Evolutionary conservation across 2,888 invertebrate genomes (phyloP), one percentile per base, ranked within the genome.

Genomic region (Spilarctia lutea): DNA sequence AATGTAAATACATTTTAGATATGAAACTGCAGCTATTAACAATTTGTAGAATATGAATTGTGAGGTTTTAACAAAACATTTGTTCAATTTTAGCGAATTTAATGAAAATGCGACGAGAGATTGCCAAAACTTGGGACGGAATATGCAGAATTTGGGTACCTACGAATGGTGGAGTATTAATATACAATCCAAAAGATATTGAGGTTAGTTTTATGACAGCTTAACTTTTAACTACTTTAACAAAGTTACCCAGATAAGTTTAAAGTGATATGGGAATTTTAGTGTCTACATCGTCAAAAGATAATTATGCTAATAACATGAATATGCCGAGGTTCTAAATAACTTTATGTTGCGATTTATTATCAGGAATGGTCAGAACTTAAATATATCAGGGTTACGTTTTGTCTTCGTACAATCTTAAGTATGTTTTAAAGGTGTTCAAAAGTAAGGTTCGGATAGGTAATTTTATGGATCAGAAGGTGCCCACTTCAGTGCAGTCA

Each of bases 151-250:
- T 56, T 3, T 56, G 56, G 56, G 3, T 56, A 56, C 56, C 56
- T 56, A 13, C 3, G n/a, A 13, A n/a, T 56, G 56, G 56, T 56
- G n/a, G n/a, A 56, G 56, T 56, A 10, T 11, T 56, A n/a, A n/a
- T 56, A 56, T 56, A 11, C n/a, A 56, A 56, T 56, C 56, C 56
- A n/a, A n/a, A 56, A 56, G 56, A 56, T n/a, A n/a, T 56, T 56
- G 56, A 56, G 56, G 56, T 56, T 3, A n/a, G 56, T 56, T 56
- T 56, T n/a, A 56, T 56, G 11, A 13, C n/a, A 56, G 11, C 0
- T 3, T n/a, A 52, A 52, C 24, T 52, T n/a, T n/a, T 56, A 1
- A n/a, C 13, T 13, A 24, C 52, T 52, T 52, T 24, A 52, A 52
- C 2, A 6, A 52, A n/a, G n/a, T n/a, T n/a, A n/a, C n/a, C n/a